Evolutionary conservation across 2,888 invertebrate genomes (phyloP), one percentile per base, ranked within the genome.

Genomic region (Thelaira solivaga): DNA sequence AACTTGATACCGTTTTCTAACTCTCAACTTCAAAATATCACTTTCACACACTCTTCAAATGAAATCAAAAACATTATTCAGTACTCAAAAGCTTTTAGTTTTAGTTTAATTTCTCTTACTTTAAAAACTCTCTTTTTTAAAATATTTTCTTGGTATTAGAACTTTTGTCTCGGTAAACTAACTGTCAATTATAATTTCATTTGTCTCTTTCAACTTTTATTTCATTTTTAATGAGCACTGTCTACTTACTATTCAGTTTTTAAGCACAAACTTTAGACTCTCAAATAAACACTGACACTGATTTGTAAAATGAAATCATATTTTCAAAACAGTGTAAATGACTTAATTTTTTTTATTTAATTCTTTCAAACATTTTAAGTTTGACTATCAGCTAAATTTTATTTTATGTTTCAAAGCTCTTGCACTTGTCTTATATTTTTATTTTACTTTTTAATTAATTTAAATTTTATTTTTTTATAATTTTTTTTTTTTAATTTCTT

Each of bases 361-460:
- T 8, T 39, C 11, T 16, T 36, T 13, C 13, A 45, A 39, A 13
- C 7, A 16, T 57, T 11, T 20, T 61, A n/a, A 65, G 45, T 79
- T 71, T 45, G n/a, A 51, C 59, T 77, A 43, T 67, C 51, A 59
- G 78, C 78, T 74, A 53, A 69, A 39, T 61, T 71, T 69, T 45
- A 11, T 64, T 73, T 68, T 53, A 36, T 34, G 41, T 64, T 71
- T 61, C 20, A 65, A 29, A 64, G 64, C 57, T 69, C 62, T 69
- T 64, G 69, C 69, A 76, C 64, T 51, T 49, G 57, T 26, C 26
- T 64, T 43, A 34, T 43, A 7, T 34, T 53, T 51, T 29, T 80
- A 45, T 13, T 34, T 73, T 82, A 65, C 61, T 77, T 55, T 75
- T 62, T 62, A 45, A 64, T 90, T 90, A 90, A 89, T 87, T 82